Percentiles rank a stretch among this genome's conserved stretches.
Evolutionary conservation across 2,888 invertebrate genomes (phyloP).

Genomic region (Ypsolopha sequella): DNA sequence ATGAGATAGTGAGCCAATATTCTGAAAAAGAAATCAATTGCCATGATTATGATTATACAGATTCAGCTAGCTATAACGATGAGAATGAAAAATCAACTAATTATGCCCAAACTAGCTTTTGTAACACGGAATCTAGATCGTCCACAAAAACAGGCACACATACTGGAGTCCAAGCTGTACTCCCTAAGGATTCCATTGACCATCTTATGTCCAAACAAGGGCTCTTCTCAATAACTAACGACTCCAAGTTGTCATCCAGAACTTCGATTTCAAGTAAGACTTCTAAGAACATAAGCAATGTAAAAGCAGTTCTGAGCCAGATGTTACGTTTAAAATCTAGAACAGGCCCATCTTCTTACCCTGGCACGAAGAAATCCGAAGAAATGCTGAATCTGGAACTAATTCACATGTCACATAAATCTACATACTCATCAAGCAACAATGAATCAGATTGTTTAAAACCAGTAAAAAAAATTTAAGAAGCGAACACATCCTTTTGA

Average conservation of each 20-base stretch:
- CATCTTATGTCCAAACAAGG: constrained; percentile 47
- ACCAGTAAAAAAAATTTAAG: too few species aligned
- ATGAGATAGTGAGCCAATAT: constrained; percentile 7
- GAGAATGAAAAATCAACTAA: constrained; percentile 4
- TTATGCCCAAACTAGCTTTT: neutral
- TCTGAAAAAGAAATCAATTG: constrained; percentile 43
- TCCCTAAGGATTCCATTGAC: constrained; percentile 52
- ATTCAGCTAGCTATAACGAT: neutral
- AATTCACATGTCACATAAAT: constrained; percentile 41
- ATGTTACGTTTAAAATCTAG: constrained; percentile 30
- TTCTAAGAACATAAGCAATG: constrained; percentile 33
- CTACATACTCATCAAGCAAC: constrained; percentile 34
- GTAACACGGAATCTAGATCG: neutral
- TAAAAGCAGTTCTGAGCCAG: constrained; percentile 33
- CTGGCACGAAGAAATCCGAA: constrained; percentile 25
- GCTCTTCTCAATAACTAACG: constrained; percentile 27
- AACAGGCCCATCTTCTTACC: constrained; percentile 34
- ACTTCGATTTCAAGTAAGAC: constrained; percentile 37
- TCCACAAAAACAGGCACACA: neutral
- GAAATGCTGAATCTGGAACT: constrained; percentile 27
- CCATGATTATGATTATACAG: constrained; percentile 22
- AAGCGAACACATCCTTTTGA: too few species aligned
- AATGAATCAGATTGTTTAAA: constrained; percentile 13
- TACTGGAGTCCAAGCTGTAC: constrained; percentile 32
- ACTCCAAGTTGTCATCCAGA: constrained; percentile 32